A percentile compares a stretch with the other conserved stretches of the same genome.
Evolutionary conservation across 1,140 invertebrate genomes (phyloP).

Genomic region (Apolygus lucorum): DNA sequence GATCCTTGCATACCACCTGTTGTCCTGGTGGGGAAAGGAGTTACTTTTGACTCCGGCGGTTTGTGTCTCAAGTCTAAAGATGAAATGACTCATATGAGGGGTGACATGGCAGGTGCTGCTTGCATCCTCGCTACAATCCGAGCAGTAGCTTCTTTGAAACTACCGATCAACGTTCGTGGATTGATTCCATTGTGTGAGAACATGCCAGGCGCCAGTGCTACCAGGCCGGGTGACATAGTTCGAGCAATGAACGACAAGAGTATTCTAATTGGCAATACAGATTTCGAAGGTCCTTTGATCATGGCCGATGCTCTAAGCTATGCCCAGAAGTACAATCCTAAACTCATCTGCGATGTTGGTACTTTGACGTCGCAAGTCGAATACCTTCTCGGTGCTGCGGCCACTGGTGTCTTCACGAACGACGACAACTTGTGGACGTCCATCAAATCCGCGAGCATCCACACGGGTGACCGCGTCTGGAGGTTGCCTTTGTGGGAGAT

Average conservation of each 20-base stretch:
- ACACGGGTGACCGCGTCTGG: too few species aligned
- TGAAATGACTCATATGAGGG: conserved; percentile 52
- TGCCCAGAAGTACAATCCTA: conserved; percentile 49
- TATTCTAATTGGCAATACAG: conserved; percentile 53
- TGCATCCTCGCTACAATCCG: conserved; percentile 47
- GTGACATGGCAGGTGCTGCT: conserved; percentile 59
- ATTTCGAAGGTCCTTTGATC: conserved; percentile 56
- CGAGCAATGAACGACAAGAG: too few species aligned
- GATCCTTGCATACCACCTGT: too few species aligned
- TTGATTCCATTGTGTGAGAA: conserved; percentile 54
- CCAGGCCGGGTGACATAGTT: conserved; percentile 54
- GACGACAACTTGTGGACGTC: conserved; percentile 43
- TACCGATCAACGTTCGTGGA: conserved; percentile 50
- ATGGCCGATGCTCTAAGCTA: conserved; percentile 56
- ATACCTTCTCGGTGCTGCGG: conserved; percentile 46
- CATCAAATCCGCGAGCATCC: too few species aligned
- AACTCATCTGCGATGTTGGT: conserved; percentile 52
- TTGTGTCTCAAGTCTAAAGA: conserved; percentile 45
- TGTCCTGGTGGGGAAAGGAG: too few species aligned
- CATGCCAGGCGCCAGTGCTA: conserved; percentile 51
- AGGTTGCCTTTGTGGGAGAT: too few species aligned
- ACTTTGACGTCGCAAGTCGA: conserved; percentile 51
- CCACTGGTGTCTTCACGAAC: conserved; percentile 50
- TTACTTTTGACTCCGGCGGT: too few species aligned
- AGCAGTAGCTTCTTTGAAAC: conserved; percentile 44